Base-by-base conservation (phyloP, 2,797 vertebrate genomes). In the Eidolon dupreanum region DNA sequence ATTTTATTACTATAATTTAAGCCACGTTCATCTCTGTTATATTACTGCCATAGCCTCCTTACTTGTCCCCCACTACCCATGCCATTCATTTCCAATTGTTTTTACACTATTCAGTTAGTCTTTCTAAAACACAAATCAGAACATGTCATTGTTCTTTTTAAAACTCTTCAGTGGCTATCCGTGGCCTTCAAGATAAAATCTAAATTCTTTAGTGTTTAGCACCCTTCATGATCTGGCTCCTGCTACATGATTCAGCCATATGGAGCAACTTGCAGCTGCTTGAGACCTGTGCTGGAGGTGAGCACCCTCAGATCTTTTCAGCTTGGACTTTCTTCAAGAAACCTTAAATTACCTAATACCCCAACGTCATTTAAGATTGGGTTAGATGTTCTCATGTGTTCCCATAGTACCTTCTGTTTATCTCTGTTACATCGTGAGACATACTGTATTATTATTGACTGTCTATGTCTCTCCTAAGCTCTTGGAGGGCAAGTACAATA, bases 111-210 rank as follows among this genome's bases (percentile, higher is more conserved):
- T 88, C 43, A 43, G 10, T 3, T 94, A 63, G 79, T 90, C 26
- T 92, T 49, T 43, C 71, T 90, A 88, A 85, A 85, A 93, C 53
- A 88, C 10, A 93, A 63, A 49, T 90, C 33, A 92, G 55, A 79
- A 26, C 28, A 61, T 28, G 17, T 84, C 5, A 33, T 1, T 90
- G 19, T 86, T 49, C 28, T 91, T 11, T 92, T 43, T 71, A 66
- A 96, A 78, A 51, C 70, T 16, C 10, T 83, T 95, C 24, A 33
- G 41, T 85, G 46, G 31, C 86, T 94, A 12, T 70, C 22, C 16
- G 49, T 71, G 68, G 8, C 81, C 78, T 93, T 79, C 74, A 71
- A 91, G 55, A 57, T 94, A 79, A 88, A 81, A 46, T 91, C 33
- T 83, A 88, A 82, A 61, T 95, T 94, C 5, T 78, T 84, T 43